Evolutionary conservation across 2,113 vertebrate genomes (phyloP), one percentile per base, ranked within the genome.

Genomic region (Lipotes vexillifer): DNA sequence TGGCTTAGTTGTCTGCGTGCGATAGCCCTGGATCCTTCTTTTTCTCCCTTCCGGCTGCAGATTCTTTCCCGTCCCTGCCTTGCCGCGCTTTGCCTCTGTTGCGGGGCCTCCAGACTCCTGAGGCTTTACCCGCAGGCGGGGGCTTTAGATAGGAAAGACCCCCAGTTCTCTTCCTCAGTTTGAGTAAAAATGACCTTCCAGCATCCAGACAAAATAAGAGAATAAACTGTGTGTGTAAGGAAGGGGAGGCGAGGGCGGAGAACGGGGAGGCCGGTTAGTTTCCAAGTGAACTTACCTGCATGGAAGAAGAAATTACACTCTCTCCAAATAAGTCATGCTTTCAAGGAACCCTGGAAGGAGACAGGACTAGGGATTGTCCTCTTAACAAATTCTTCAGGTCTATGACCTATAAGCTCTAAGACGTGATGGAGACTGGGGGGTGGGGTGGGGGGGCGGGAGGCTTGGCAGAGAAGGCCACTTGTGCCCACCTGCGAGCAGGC

Each of bases 351-450:
- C 63, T 72, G 36, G 10, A 36, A 52, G 88, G 49, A 27, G 49
- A 2, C 82, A 65, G 5, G 7, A 87, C 86, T 27, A 23, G 55
- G 33, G 5, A 44, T 29, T 18, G 14, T 82, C 63, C 38, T 75
- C 41, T n/a, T 31, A 36, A 36, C 3, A 44, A 5, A 20, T 23
- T 23, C 44, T 61, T 59, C 21, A 44, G 27, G 6, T 66, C 21
- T 68, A 7, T 49, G 57, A 41, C 8, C 31, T 33, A 1, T 57
- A 36, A 36, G 25, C 18, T 27, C 38, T 1, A 27, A n/a, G 29
- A 88, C 49, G 49, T 1, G 0, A 3, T 9, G 29, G 33, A 88
- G 33, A 31, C 3, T n/a, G n/a, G 0, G 0, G 41, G 4, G 9
- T 2, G 9, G 31, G 31, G 7, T 2, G 1, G 15, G 52, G 6